Evolutionary conservation across 30 jellyfish, hydroid and myxozoan genomes (phyloP), one percentile per base, ranked within the genome.

Genomic region (Chrysaora quinquecirrha): DNA sequence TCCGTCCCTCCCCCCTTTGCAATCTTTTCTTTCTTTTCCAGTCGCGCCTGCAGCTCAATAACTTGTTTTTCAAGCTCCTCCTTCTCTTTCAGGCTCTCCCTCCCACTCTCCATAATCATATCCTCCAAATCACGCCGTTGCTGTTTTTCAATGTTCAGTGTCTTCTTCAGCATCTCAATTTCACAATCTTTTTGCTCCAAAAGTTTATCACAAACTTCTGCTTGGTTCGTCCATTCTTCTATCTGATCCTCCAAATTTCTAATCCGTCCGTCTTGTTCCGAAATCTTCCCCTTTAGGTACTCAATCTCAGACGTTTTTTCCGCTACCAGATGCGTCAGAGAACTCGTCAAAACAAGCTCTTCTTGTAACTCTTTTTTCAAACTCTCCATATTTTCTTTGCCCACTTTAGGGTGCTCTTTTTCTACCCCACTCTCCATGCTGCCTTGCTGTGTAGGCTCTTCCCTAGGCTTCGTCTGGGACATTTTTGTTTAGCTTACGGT

Each of bases 141-240:
- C 73, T 82, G 92, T 46, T 70, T 69, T 48, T 82, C 92, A 50
- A 82, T 82, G 62, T 58, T 82, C 50, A 69, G 56, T 10, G 80
- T 31, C 73, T 82, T 82, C 64, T 82, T 68, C 28, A 82, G 73
- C 85, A 82, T 68, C 25, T 82, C 92, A 0, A 82, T 69, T 54
- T 82, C 92, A 28, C 92, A 69, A 64, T 82, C 92, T 34, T 82
- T 82, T 72, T 82, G 85, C 73, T 68, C 85, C 72, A 82, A 29
- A 69, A 82, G 28, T 34, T 82, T 82, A 33, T 82, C 92, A 69
- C 92, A 82, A 19, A 80, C 56, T 20, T 82, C 92, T 25, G 92
- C 64, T 29, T 82, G 92, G 29, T 62, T 71, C 49, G 92, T 69
- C 92, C 92, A 82, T 70, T 82, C 92, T 47, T 82, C 92, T 28